Base-by-base conservation (phyloP, 1,140 invertebrate genomes). In the Liolophura sinensis region DNA sequence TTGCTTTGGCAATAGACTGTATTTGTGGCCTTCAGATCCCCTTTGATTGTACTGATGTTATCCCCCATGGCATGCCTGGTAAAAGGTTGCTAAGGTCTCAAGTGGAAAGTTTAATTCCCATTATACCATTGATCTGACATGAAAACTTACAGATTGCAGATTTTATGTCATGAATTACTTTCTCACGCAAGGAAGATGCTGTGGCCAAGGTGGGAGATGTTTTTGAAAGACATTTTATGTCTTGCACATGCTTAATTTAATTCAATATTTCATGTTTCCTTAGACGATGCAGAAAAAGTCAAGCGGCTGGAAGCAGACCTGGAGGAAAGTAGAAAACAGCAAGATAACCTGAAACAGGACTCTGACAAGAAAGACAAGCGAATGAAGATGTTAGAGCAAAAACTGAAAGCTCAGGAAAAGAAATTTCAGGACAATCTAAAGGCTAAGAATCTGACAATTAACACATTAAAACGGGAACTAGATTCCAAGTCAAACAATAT, bases 401-500 rank as follows among this genome's bases (percentile, higher is more conserved):
- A 71, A 40, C 65, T 72, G 18, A 65, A 67, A 57, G 60, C 57
- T 51, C 66, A 66, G 52, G 73, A 73, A 65, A 73, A 72, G 66
- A 68, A 67, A 64, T 65, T 69, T 52, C 58, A 68, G 16, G 72
- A 72, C 31, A 73, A 75, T 20, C 16, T 72, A 46, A 65, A 71
- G 54, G 22, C 56, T 49, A 72, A 70, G 20, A 65, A 67, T 48
- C 64, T 72, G 54, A 62, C 63, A 22, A 67, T 79, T 49, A 73
- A 73, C 40, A 51, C 64, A 16, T 62, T 78, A 9, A 55, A 68
- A 46, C 71, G 74, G 11, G 75, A 81, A 50, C 62, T 78, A 51
- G 78, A 81, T 52, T 71, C 72, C 18, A 78, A 79, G 62, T 68
- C 74, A 50, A 73, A 74, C 61, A 77, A 70, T 57, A 75, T 77